These are phyloP conservation scores for Macrobrachium nipponense DNA, from an alignment of 1,140 invertebrate species.

Conservation along the genomic window DNA sequence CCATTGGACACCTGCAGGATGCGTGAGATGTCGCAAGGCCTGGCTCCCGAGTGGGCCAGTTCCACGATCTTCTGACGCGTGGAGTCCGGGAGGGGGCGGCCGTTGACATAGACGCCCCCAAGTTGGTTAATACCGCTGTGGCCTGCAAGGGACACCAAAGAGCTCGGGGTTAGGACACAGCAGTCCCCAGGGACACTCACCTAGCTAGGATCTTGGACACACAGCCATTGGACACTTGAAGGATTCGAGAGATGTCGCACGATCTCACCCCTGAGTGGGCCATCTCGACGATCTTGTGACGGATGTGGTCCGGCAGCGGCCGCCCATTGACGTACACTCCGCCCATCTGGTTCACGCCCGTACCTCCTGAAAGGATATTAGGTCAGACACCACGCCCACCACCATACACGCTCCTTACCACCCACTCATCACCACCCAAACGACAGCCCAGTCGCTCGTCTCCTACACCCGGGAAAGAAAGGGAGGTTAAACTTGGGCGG, in stretches of 20 bases:
- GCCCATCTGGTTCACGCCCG: conserved; percentile 60
- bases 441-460: background rate
- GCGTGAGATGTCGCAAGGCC: conserved; percentile 94
- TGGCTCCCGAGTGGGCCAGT: conserved; percentile 90
- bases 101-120: conserved; percentile 76
- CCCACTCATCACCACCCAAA: too few species aligned
- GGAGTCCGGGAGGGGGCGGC: conserved; percentile 74
- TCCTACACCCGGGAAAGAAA: background rate
- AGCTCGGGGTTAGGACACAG: conserved; percentile 43
- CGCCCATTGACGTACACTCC: conserved; percentile 56
- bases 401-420: conserved; percentile 19
- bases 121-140: conserved; percentile 75
- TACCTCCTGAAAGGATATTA: conserved; percentile 55
- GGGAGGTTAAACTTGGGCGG: background rate
- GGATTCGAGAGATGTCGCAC: conserved; percentile 56
- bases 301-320: conserved; percentile 57
- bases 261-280: conserved; percentile 55
- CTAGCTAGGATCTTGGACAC: conserved; percentile 59
- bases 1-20: conserved; percentile 93
- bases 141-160: conserved; percentile 65
- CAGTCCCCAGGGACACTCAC: conserved; percentile 48
- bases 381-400: conserved; percentile 42
- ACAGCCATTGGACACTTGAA: conserved; percentile 60
- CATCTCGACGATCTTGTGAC: conserved; percentile 59
- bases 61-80: conserved; percentile 88